phyloP scores from a whole-genome alignment of 2,113 vertebrate species.

The Cranoglanis bouderius region DNA sequence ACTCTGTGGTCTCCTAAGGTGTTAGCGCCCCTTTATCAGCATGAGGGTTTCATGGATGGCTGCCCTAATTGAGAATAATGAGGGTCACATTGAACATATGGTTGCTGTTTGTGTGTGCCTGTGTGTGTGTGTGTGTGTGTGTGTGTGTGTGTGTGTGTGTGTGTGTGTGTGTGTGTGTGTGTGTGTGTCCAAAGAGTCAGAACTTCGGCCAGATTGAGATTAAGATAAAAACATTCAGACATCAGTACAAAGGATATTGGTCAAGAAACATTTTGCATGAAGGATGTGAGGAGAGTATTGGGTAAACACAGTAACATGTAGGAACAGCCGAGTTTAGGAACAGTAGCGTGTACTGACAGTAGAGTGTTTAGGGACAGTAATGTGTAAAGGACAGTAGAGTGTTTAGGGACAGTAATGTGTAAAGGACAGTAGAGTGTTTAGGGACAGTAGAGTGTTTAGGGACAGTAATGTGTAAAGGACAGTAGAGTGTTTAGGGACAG shows the following conservation, averaged over 20 bases:
- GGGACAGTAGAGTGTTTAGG: neutral
- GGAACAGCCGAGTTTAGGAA: neutral
- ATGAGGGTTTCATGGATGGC: conserved; percentile 82
- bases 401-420: neutral
- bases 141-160: conserved; percentile 20
- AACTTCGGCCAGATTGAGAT: conserved; percentile 65
- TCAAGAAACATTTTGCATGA: conserved; percentile 51
- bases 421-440: neutral
- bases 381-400: neutral
- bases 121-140: conserved; percentile 25
- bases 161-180: conserved; percentile 20
- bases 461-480: neutral
- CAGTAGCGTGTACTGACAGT: neutral
- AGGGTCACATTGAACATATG: conserved; percentile 87
- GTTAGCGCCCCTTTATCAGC: conserved; percentile 78
- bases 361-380: neutral
- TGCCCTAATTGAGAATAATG: conserved; percentile 86
- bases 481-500: neutral
- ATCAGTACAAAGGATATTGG: conserved; percentile 58
- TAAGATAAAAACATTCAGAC: conserved; percentile 43
- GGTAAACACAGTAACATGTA: neutral
- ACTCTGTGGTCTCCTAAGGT: conserved; percentile 69
- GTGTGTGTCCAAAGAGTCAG: conserved; percentile 55
- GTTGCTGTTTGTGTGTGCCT: conserved; percentile 70
- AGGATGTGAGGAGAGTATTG: conserved; percentile 44